These are phyloP conservation scores for Holacanthella duospinosa DNA, from an alignment of 2,888 invertebrate genomes.

Conservation along the genomic window DNA sequence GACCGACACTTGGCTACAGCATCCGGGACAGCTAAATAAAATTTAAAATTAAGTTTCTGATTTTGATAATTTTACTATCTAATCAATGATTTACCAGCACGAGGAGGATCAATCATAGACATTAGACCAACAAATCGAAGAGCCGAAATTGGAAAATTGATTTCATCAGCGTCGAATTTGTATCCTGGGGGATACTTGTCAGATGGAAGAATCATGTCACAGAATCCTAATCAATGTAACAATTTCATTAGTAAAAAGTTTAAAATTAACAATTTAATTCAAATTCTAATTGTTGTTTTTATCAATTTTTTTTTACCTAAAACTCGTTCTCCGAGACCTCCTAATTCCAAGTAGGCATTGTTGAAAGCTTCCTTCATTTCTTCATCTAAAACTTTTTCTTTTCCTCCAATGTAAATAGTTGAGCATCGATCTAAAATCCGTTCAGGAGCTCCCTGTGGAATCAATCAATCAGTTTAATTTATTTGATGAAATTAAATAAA, in stretches of 20 bases:
- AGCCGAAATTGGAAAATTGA: conserved; percentile 57
- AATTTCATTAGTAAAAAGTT: not conserved
- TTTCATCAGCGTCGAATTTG: conserved; percentile 50
- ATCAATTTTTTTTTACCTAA: conserved; percentile 43
- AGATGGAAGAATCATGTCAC: conserved; percentile 42
- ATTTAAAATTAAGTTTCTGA: not conserved
- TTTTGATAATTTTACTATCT: not conserved
- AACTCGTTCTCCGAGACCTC: conserved; percentile 76
- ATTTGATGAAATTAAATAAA: too few species aligned
- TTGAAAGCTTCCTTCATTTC: conserved; percentile 50
- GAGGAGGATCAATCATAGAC: conserved; percentile 63
- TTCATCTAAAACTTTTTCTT: conserved; percentile 47
- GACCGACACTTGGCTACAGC: conserved; percentile 59
- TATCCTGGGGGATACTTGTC: conserved; percentile 48
- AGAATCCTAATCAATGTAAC: conserved; percentile 43
- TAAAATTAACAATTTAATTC: not conserved
- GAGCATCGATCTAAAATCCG: conserved; percentile 56
- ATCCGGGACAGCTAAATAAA: conserved; percentile 48
- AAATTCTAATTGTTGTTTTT: not conserved
- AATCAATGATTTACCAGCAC: conserved; percentile 40
- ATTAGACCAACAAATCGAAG: conserved; percentile 56
- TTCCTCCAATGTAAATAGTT: conserved; percentile 49
- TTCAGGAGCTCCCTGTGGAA: conserved; percentile 61
- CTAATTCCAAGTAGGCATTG: conserved; percentile 63
- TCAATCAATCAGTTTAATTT: not conserved